Conservation (phyloP, 2,113 vertebrate genomes). For the Silurus glanis region DNA sequence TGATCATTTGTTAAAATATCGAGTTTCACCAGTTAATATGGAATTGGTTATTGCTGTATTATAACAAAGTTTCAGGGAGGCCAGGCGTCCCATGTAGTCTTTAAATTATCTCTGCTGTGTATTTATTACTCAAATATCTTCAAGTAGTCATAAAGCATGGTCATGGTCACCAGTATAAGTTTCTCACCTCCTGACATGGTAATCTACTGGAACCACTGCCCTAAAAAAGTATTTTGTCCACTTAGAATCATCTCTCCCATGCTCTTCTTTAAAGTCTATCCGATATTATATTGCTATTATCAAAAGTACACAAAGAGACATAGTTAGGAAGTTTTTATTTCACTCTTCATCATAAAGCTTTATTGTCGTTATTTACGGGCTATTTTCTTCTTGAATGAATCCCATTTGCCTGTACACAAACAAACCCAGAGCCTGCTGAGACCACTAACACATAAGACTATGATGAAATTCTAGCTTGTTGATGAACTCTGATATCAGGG, state of each 20-base stretch:
- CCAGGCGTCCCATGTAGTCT: no score
- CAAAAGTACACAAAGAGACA: not conserved
- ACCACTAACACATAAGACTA: constrained; percentile 13
- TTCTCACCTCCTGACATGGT: not conserved
- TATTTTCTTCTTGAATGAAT: constrained; percentile 30
- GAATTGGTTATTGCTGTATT: not conserved
- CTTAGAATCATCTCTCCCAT: not conserved
- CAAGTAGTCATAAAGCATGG: not conserved
- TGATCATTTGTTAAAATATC: not conserved
- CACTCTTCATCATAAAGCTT: constrained; percentile 13
- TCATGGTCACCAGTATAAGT: not conserved
- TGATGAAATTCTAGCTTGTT: constrained; percentile 41
- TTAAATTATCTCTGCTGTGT: not conserved
- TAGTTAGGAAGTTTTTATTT: constrained; percentile 30
- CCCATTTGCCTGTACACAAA: constrained; percentile 37
- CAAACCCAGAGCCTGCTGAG: constrained; percentile 27
- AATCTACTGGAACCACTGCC: not conserved
- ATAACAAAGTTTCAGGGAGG: not conserved
- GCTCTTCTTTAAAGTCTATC: not conserved
- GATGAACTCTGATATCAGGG: constrained; percentile 49
- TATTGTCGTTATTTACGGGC: constrained; percentile 29
- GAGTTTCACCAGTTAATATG: not conserved
- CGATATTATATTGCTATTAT: constrained; percentile 1
- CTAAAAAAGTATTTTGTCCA: not conserved
- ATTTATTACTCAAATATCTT: not conserved